Evolutionary conservation across 2,888 invertebrate genomes (phyloP), one percentile per base, ranked within the genome.

Genomic region (Pterobdella sp.): DNA sequence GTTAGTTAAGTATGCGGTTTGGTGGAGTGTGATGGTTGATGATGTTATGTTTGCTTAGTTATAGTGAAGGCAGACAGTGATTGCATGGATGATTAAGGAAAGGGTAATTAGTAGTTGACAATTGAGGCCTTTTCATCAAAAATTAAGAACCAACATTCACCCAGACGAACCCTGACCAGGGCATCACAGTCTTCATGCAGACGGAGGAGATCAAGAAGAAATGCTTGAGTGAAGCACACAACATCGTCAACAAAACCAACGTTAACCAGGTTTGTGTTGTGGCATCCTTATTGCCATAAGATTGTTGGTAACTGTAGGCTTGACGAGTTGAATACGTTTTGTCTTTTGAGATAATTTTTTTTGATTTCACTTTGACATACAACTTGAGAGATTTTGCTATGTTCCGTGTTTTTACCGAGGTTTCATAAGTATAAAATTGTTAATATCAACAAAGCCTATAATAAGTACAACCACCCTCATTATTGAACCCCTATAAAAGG

Each of bases 141-240:
- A n/a, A n/a, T n/a, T n/a, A n/a, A n/a, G n/a, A n/a, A n/a, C n/a
- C n/a, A n/a, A n/a, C n/a, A n/a, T n/a, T n/a, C n/a, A n/a, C n/a
- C n/a, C 74, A 75, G 75, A 65, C 75, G 37, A 91, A 92, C 0
- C 92, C 92, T 0, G 93, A 93, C 75, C 90, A 92, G 36, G 91
- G 88, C 88, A 49, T 91, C 89, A 77, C 81, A 34, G 91, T 93
- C 0, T 91, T 94, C 89, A 86, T 94, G 72, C 91, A 92, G 18
- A 94, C 95, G 0, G 90, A 91, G 76, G 91, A 91, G 82, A 86
- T 95, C 60, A 88, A 92, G 77, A 93, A 93, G 81, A 90, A 90
- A 82, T 93, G 93, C 81, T 88, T 89, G 29, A 90, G 91, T 79
- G 92, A 94, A 82, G 93, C 94, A 7, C 85, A 88, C 56, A 88